Base-by-base conservation (phyloP, 37 sponge, comb jelly and placozoan species). In the Aplysina aerophoba region DNA sequence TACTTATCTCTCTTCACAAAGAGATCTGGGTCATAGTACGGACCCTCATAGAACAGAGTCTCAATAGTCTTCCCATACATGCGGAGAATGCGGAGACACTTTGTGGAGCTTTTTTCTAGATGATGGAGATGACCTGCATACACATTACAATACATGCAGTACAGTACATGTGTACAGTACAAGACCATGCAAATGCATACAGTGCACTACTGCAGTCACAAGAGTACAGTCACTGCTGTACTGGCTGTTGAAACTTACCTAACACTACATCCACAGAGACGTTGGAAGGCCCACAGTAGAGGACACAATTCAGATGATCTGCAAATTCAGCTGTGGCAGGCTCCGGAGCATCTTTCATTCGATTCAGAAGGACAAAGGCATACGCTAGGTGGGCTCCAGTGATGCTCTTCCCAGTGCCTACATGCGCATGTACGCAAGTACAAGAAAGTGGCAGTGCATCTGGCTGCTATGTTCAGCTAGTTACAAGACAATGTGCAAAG, bases 201-300 rank as follows among this genome's bases (percentile, higher is more conserved):
- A 44, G 50, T 11, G 50, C 50, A 44, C n/a, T n/a, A n/a, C n/a
- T n/a, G n/a, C n/a, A n/a, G n/a, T n/a, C n/a, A n/a, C n/a, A n/a
- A n/a, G n/a, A n/a, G n/a, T n/a, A n/a, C n/a, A n/a, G n/a, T n/a
- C n/a, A n/a, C n/a, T n/a, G n/a, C n/a, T n/a, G n/a, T n/a, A n/a
- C n/a, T n/a, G n/a, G n/a, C n/a, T 58, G 5, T 63, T 24, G 24
- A 28, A 22, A 78, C 86, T 78, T 31, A 86, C 86, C 66, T 1
- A 58, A 80, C 25, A 86, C 79, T 25, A 87, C 88, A 81, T 87
- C 88, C 21, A 87, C 88, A 53, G 88, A 35, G 25, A 82, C 82
- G 62, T 87, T 87, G 20, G 88, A 81, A 27, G 88, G 88, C 1
- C 71, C 88, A 71, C 88, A 82, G 75, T 87, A 87, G 28, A 87